Evolutionary conservation across 2,797 vertebrate genomes (phyloP), one percentile per base, ranked within the genome.

Genomic region (Cygnus olor): DNA sequence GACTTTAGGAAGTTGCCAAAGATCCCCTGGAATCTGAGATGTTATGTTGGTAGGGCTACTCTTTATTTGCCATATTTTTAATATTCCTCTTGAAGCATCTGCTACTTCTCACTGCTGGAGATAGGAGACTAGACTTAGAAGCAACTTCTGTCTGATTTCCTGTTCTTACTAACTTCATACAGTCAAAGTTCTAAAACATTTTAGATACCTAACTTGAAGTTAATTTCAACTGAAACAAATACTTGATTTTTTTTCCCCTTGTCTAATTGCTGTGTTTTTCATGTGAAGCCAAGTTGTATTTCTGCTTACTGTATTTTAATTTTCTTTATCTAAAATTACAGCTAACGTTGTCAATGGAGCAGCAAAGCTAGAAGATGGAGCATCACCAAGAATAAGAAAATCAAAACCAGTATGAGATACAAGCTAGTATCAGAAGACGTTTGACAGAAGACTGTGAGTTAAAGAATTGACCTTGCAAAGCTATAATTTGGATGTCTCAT

Each of bases 321-420:
- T 65, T 28, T 78, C 45, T 38, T 10, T 54, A 13, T 47, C 87
- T 86, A 45, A 71, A 82, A 73, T 93, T 90, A 28, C 95, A 98
- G 98, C 96, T 85, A 98, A 97, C 49, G 95, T 98, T 30, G 95
- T 97, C 85, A 98, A 98, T 53, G 98, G 98, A 86, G 96, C 98
- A n/a, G 96, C 98, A 94, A 98, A 98, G 94, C 94, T 96, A 12
- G 98, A 99, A 56, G 98, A 98, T 60, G 98, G 98, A 97, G 98
- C 97, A 14, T 98, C 97, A 19, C 98, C 98, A 28, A 97, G 98
- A 92, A 97, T 98, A 61, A 97, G 98, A 97, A 99, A 98, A 97
- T 94, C 98, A 94, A 99, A 98, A 98, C 96, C 97, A 71, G 98
- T 97, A 22, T 98, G 81, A 98, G 94, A 97, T 70, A 68, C 70